Base-by-base conservation (phyloP, 2,888 invertebrate species). In the Diplazon laetatorius region DNA sequence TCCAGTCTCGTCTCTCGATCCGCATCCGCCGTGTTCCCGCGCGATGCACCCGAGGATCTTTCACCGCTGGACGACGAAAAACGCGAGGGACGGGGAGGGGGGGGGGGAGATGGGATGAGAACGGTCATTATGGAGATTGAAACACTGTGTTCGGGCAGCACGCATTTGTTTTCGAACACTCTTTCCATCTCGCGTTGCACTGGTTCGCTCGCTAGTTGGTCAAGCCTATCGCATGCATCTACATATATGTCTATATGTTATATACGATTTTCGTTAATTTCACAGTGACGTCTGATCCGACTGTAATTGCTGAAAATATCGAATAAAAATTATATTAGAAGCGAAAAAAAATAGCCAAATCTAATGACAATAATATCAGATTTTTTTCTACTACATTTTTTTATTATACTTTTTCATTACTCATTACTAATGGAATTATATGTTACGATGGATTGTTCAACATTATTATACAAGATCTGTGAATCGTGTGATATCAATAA, bases 111-210 rank as follows among this genome's bases (percentile, higher is more conserved):
- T 57, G 30, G 80, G 79, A 80, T 42, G 75, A 81, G 83, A 82
- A 73, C 86, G 87, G 87, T 89, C 89, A 89, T 89, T 88, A 89
- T 87, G 87, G 83, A 89, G 87, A 89, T 89, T 89, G 88, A 86
- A 89, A 88, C 66, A 60, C 37, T 22, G 48, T 48, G 55, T 63
- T 65, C 50, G 65, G 62, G 70, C 71, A 48, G 46, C 62, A 63
- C 69, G 69, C 55, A 69, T 62, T 69, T 63, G 55, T 69, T 75
- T 62, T 8, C 46, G 37, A 39, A 62, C 62, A 55, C 60, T 44
- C 60, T 48, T 71, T 37, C 48, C 6, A 9, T 57, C 12, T 30
- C n/a, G n/a, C 30, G 55, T 55, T 50, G 8, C 55, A 30, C 42
- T 69, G 25, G 18, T 60, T 72, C 63, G 37, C 55, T 69, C 8